phyloP scores from a whole-genome alignment of 2,113 vertebrate genomes.

The Gopherus evgoodei region DNA sequence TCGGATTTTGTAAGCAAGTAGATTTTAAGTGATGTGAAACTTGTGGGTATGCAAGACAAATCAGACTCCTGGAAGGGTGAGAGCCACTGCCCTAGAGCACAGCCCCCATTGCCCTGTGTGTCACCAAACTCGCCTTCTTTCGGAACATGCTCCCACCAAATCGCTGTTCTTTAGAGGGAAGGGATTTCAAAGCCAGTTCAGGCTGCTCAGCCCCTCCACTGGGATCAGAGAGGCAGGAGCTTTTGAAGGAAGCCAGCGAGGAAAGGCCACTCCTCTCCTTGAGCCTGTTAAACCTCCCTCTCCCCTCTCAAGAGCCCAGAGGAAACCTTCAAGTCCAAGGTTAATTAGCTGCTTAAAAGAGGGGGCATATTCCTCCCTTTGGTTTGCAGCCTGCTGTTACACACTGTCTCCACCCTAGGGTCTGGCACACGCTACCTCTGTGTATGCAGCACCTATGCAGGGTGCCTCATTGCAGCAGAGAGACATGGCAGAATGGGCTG shows the following conservation, averaged over 20 bases:
- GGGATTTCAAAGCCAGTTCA: background rate
- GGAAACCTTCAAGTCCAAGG: background rate
- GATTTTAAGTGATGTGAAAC: too few species aligned
- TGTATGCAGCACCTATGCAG: too few species aligned
- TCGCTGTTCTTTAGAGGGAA: background rate
- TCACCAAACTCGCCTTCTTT: background rate
- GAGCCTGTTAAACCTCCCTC: background rate
- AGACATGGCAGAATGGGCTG: background rate
- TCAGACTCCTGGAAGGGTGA: too few species aligned
- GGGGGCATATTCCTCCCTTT: background rate
- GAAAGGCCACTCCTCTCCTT: background rate
- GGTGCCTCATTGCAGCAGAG: background rate
- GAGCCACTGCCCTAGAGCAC: background rate
- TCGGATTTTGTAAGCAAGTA: too few species aligned
- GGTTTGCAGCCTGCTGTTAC: background rate
- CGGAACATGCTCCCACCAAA: background rate
- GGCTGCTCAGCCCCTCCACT: background rate
- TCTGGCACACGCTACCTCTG: background rate
- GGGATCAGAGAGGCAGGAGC: background rate
- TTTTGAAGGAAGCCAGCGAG: background rate
- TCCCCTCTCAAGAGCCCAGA: background rate
- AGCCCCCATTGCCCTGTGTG: background rate
- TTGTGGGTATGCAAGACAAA: too few species aligned
- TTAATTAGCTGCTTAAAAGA: background rate
- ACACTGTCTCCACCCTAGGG: too few species aligned